Percentiles rank a stretch among this genome's conserved stretches.
These are phyloP conservation scores for Tragelaphus scriptus DNA, from an alignment of 2,113 vertebrate genomes.

Conservation along the genomic window DNA sequence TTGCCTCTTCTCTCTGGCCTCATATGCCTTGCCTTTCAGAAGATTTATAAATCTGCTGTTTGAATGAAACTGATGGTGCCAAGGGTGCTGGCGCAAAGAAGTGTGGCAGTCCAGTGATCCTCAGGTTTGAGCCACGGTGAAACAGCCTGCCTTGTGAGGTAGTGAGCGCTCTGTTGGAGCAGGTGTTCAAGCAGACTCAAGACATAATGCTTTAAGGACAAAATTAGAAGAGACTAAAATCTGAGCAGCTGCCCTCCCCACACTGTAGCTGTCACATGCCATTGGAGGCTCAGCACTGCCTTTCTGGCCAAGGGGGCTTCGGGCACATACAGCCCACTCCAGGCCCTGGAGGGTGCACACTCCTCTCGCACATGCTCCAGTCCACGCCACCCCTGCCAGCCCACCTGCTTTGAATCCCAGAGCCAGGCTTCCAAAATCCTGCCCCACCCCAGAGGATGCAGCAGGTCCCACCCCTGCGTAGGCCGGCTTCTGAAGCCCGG, in stretches of 20 bases:
- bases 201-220: background rate
- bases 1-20: background rate
- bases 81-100: too few species aligned
- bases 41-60: background rate
- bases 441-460: background rate
- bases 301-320: background rate
- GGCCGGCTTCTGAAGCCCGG: background rate
- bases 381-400: accelerated
- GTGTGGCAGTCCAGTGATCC: background rate
- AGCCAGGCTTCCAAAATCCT: background rate
- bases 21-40: background rate
- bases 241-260: background rate
- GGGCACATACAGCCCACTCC: accelerated
- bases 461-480: background rate
- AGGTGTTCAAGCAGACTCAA: background rate
- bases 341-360: background rate
- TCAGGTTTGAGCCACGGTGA: background rate
- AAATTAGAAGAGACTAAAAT: background rate
- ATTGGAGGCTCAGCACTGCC: accelerated
- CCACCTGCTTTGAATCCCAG: background rate
- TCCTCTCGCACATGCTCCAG: background rate
- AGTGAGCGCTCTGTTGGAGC: background rate
- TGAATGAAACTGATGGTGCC: background rate
- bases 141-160: background rate
- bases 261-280: background rate